Percentiles rank a stretch among this genome's conserved stretches.
Evolutionary conservation across 2,888 invertebrate species (phyloP).

Genomic region (Lapara coniferarum): DNA sequence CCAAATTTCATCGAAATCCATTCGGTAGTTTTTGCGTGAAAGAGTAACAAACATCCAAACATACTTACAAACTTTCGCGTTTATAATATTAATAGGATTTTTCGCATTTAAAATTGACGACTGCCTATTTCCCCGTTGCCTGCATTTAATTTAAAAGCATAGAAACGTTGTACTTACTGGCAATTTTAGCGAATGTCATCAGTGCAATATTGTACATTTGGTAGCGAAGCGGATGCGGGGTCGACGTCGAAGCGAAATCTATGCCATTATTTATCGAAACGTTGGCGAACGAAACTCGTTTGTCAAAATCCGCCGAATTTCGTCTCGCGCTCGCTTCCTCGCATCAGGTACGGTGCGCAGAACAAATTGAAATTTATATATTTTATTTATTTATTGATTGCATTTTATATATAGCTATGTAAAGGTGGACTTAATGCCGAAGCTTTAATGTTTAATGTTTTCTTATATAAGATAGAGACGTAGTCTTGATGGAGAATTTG

Average conservation of each 20-base stretch:
- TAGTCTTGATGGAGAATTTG: too few relatives aligned
- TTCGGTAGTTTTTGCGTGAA: too few relatives aligned
- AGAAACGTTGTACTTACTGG: not conserved
- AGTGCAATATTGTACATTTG: not conserved
- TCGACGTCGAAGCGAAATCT: conserved; percentile 12
- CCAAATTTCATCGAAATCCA: too few relatives aligned
- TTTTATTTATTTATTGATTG: too few relatives aligned
- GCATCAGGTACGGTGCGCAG: conserved; percentile 31
- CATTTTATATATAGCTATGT: too few relatives aligned
- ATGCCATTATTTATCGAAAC: conserved; percentile 20
- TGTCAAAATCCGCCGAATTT: conserved; percentile 48
- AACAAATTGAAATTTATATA: conserved; percentile 22
- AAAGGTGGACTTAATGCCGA: too few relatives aligned
- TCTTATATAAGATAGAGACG: too few relatives aligned
- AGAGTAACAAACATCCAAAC: too few relatives aligned
- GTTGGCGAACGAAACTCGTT: conserved; percentile 38
- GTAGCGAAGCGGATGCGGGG: not conserved
- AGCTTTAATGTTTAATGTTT: too few relatives aligned
- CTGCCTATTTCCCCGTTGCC: too few relatives aligned
- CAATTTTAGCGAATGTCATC: not conserved
- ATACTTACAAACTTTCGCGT: too few relatives aligned
- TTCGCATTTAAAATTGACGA: not conserved
- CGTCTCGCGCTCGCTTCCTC: conserved; percentile 33
- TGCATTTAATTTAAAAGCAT: not conserved
- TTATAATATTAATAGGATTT: too few relatives aligned